A percentile compares a stretch with the other conserved stretches of the same genome.
Conservation (phyloP, 2,797 vertebrate species). For the Tauraco hartlaubi region DNA sequence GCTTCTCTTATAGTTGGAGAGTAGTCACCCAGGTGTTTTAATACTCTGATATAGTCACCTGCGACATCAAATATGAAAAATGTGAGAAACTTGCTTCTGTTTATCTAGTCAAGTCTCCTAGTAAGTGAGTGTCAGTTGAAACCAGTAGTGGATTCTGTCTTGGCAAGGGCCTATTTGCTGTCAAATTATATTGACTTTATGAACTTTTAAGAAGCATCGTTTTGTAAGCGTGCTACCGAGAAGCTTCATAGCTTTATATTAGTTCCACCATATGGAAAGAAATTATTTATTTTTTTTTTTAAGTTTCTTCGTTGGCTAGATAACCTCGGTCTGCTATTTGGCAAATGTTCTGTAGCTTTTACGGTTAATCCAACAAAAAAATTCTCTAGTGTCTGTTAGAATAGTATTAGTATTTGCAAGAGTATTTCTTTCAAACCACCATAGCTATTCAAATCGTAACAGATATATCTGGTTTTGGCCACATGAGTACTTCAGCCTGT, state of each 20-base stretch:
- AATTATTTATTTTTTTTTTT: neutral
- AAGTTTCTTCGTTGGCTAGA: neutral
- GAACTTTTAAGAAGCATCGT: neutral
- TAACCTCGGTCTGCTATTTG: neutral
- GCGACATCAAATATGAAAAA: neutral
- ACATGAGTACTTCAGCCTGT: neutral
- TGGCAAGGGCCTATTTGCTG: neutral
- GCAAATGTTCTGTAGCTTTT: neutral
- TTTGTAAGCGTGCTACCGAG: neutral
- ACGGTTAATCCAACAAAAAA: neutral
- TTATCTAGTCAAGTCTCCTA: neutral
- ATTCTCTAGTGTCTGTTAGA: neutral
- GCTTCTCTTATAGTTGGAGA: neutral
- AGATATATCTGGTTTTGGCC: neutral
- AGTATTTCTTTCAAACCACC: neutral
- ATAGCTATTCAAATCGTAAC: neutral
- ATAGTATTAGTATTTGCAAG: neutral
- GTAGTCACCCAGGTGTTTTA: neutral
- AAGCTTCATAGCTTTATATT: neutral
- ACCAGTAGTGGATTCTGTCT: neutral
- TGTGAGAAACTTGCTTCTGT: neutral
- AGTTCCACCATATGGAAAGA: neutral
- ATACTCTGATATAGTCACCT: neutral
- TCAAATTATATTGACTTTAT: neutral
- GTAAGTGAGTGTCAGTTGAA: neutral